phyloP scores from a whole-genome alignment of 1,140 invertebrate genomes.

The Campoletis sonorensis region DNA sequence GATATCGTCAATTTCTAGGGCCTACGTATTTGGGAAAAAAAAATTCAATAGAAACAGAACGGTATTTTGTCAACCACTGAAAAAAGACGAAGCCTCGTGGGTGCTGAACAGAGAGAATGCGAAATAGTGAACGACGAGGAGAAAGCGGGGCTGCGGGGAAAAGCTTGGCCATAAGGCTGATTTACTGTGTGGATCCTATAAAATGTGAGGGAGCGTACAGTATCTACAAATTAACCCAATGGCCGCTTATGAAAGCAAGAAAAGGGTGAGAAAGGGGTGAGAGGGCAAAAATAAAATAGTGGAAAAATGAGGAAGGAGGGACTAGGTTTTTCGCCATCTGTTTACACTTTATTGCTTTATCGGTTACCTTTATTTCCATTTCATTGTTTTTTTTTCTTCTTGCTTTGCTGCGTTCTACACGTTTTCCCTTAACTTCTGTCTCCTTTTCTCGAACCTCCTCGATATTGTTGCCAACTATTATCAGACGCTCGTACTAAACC shows the following conservation, averaged over 20 bases:
- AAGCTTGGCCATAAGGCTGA: slow-evolving; percentile 42
- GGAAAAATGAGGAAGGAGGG: not conserved
- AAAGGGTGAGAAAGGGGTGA: not conserved
- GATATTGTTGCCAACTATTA: slow-evolving; percentile 9
- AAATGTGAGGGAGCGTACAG: slow-evolving; percentile 22
- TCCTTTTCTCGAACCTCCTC: not conserved
- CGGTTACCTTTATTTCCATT: slow-evolving; percentile 42
- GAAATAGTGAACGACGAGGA: too few relatives aligned
- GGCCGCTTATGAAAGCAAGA: not conserved
- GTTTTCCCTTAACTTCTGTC: not conserved
- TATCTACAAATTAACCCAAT: slow-evolving; percentile 46
- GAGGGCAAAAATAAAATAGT: not conserved
- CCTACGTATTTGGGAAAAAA: too few relatives aligned
- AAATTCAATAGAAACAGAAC: too few relatives aligned
- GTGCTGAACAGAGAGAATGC: not conserved
- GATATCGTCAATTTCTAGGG: not conserved
- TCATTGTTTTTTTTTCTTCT: slow-evolving; percentile 23
- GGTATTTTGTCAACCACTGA: not conserved
- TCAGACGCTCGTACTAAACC: slow-evolving; percentile 19
- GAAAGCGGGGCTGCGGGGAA: not conserved
- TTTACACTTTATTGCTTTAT: slow-evolving; percentile 49
- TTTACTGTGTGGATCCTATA: slow-evolving; percentile 44
- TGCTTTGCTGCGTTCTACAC: not conserved
- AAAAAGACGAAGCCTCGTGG: not conserved
- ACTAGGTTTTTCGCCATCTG: slow-evolving; percentile 42